These are phyloP conservation scores for Poeciliopsis prolifica DNA, from an alignment of 2,113 vertebrate species.

Conservation along the genomic window DNA sequence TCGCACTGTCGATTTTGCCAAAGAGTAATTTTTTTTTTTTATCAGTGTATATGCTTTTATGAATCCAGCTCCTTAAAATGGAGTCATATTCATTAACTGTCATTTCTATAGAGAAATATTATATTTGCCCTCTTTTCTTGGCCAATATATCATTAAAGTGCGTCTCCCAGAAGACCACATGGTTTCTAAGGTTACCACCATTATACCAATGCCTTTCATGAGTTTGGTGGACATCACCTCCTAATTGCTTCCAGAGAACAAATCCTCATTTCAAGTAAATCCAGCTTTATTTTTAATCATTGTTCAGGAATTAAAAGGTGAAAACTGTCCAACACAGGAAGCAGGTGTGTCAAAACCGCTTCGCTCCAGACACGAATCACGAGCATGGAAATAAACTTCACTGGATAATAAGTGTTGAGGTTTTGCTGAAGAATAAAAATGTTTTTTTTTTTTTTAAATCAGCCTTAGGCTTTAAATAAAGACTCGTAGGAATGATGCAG, in stretches of 20 bases:
- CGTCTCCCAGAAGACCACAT: slow-evolving; percentile 49
- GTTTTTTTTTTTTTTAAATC: neutral
- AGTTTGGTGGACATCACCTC: slow-evolving; percentile 53
- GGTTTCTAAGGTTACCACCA: slow-evolving; percentile 73
- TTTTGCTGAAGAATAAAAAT: neutral
- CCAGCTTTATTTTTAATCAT: slow-evolving; percentile 54
- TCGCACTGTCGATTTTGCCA: slow-evolving; percentile 11
- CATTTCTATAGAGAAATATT: slow-evolving; percentile 67
- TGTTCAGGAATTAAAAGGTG: slow-evolving; percentile 31
- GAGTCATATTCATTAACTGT: slow-evolving; percentile 55
- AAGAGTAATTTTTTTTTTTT: slow-evolving; percentile 31
- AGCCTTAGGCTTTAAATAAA: slow-evolving; percentile 43
- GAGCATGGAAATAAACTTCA: slow-evolving; percentile 53
- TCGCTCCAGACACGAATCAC: slow-evolving; percentile 28
- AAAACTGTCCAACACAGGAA: slow-evolving; percentile 28
- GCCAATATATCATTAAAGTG: slow-evolving; percentile 70
- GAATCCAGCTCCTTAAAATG: slow-evolving; percentile 19
- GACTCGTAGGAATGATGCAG: slow-evolving; percentile 40
- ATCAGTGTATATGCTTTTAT: slow-evolving; percentile 10
- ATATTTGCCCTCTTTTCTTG: slow-evolving; percentile 66
- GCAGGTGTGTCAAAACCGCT: slow-evolving; percentile 36
- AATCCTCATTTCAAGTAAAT: slow-evolving; percentile 57
- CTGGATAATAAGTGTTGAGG: slow-evolving; percentile 29
- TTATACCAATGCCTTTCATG: slow-evolving; percentile 62
- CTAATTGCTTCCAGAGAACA: slow-evolving; percentile 67